Percentiles rank a stretch among this genome's conserved stretches.
These are phyloP conservation scores for Hylia prasina DNA, from an alignment of 2,113 vertebrate genomes.

Conservation along the genomic window DNA sequence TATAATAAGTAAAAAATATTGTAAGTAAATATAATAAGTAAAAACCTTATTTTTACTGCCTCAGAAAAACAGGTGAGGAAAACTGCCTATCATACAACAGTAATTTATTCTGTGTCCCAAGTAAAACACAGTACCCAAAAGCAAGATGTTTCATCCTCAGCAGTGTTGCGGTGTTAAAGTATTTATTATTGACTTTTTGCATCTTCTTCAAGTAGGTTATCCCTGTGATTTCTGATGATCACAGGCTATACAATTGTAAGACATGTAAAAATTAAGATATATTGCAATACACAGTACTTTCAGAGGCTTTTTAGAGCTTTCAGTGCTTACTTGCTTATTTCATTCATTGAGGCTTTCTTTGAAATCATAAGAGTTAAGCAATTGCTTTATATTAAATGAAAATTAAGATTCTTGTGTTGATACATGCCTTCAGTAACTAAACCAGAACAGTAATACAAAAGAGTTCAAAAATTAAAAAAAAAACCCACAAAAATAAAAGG, in stretches of 20 bases:
- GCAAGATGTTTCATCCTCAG: neutral
- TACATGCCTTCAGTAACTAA: neutral
- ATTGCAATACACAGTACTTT: neutral
- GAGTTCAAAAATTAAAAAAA: neutral
- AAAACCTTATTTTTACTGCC: neutral
- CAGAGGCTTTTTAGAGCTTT: neutral
- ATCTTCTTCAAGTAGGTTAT: neutral
- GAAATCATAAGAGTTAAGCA: neutral
- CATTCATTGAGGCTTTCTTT: neutral
- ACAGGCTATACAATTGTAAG: neutral
- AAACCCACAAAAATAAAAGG: neutral
- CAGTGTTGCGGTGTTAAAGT: neutral
- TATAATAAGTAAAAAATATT: too few relatives aligned
- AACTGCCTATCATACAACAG: neutral
- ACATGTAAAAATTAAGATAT: neutral
- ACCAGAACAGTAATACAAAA: neutral
- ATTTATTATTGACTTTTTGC: neutral
- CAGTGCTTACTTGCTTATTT: neutral
- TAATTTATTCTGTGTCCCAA: neutral
- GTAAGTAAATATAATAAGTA: too few relatives aligned
- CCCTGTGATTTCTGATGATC: neutral
- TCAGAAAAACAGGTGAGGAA: neutral
- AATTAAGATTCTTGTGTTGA: neutral
- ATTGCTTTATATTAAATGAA: neutral
- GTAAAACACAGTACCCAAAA: neutral